Percentiles rank a stretch among this genome's conserved stretches.
phyloP scores from a whole-genome alignment of 2,888 invertebrate species.

The Brenthis hecate region DNA sequence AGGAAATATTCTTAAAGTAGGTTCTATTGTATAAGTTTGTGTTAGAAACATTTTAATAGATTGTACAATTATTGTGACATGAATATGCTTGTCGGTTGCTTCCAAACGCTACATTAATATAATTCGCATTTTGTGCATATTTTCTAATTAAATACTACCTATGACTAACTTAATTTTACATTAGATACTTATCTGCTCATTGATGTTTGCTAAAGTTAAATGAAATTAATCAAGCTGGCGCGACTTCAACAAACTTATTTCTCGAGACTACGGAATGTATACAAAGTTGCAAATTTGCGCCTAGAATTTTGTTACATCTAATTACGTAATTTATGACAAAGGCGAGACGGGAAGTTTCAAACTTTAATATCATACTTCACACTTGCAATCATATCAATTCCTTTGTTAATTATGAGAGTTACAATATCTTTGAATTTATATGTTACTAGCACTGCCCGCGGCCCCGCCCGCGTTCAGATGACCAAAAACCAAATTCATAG shows the following conservation, averaged over 20 bases:
- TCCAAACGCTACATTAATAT: no score
- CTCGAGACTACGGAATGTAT: constrained; percentile 22
- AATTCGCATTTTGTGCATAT: no score
- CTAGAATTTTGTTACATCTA: constrained; percentile 7
- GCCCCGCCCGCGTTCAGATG: no score
- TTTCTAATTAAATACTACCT: no score
- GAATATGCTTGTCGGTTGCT: no score
- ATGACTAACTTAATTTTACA: no score
- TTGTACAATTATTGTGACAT: no score
- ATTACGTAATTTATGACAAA: constrained; percentile 27
- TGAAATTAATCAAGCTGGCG: background rate
- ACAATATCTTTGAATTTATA: no score
- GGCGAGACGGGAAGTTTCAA: background rate
- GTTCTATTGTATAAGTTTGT: constrained; percentile 12
- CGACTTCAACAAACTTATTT: constrained; percentile 18
- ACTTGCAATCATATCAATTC: constrained; percentile 1
- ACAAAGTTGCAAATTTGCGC: constrained; percentile 27
- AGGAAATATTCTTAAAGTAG: background rate
- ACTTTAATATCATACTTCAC: no score
- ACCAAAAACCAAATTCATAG: no score
- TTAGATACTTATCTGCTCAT: background rate
- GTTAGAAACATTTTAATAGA: constrained; percentile 7
- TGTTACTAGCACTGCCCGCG: no score
- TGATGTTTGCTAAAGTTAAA: background rate
- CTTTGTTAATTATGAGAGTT: background rate